These are phyloP conservation scores for Istiophorus platypterus DNA, from an alignment of 2,113 vertebrate species.

Conservation along the genomic window DNA sequence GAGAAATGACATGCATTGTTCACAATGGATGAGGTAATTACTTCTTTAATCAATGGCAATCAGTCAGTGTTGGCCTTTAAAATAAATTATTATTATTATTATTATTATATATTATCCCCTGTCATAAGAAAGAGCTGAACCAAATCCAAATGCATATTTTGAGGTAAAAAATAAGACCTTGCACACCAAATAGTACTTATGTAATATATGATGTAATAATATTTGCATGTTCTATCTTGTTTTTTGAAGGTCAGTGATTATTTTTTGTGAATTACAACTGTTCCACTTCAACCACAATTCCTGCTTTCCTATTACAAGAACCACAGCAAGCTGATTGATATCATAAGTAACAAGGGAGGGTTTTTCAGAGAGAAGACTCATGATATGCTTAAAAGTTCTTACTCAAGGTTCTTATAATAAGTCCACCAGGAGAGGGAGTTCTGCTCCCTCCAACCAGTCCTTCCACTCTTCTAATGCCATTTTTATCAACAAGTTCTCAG, in stretches of 20 bases:
- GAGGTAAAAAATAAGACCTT: no score
- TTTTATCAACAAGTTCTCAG: no score
- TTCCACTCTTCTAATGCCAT: no score
- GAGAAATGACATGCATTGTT: constrained; percentile 27
- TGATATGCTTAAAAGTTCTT: not conserved
- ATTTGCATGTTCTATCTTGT: not conserved
- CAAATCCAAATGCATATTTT: no score
- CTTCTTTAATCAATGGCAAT: not conserved
- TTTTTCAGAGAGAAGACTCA: constrained; percentile 22
- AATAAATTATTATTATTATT: not conserved
- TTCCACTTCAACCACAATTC: no score
- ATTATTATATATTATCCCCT: not conserved
- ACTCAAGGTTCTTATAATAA: no score
- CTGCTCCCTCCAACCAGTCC: no score
- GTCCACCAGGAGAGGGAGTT: no score
- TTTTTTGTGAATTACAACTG: no score
- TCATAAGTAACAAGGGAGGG: constrained; percentile 28
- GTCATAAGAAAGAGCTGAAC: not conserved
- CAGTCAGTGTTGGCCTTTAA: not conserved
- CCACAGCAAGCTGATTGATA: constrained; percentile 28
- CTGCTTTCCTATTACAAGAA: constrained; percentile 24
- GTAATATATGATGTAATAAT: not conserved
- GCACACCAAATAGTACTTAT: not conserved
- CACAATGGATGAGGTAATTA: not conserved
- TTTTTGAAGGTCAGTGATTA: not conserved